phyloP scores from a whole-genome alignment of 2,888 invertebrate genomes.

The Apotomis betuletana region DNA sequence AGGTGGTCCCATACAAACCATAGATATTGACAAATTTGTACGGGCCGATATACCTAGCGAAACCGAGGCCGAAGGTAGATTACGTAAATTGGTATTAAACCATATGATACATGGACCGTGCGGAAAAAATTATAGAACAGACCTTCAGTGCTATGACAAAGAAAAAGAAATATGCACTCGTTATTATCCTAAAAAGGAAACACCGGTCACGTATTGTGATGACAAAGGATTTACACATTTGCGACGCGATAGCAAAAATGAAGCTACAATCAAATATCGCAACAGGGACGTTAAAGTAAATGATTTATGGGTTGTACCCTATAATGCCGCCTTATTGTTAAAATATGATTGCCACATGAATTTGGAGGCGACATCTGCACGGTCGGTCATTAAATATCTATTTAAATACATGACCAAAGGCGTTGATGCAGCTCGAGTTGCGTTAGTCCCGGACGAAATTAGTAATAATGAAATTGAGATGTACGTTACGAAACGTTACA shows the following conservation, averaged over 20 bases:
- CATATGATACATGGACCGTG: slow-evolving; percentile 16
- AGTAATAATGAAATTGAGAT: slow-evolving; percentile 5
- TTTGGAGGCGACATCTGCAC: slow-evolving; percentile 4
- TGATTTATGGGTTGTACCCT: neutral
- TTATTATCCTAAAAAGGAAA: slow-evolving; percentile 5
- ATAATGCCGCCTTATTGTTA: slow-evolving; percentile 5
- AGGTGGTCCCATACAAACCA: slow-evolving; percentile 2
- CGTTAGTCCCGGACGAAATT: neutral
- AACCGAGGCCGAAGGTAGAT: neutral
- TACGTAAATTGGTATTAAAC: neutral
- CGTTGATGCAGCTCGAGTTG: neutral
- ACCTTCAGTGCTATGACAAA: neutral
- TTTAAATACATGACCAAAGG: slow-evolving; percentile 8
- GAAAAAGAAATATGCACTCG: neutral
- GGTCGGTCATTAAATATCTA: neutral
- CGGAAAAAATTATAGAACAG: neutral
- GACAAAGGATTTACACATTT: neutral
- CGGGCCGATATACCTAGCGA: slow-evolving; percentile 8
- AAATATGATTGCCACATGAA: slow-evolving; percentile 10
- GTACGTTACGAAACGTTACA: slow-evolving; percentile 5
- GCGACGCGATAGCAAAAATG: slow-evolving; percentile 3
- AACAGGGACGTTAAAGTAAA: slow-evolving; percentile 3
- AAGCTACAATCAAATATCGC: neutral
- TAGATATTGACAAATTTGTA: slow-evolving; percentile 10
- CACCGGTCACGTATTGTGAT: neutral